Percentiles rank a stretch among this genome's conserved stretches.
Conservation (phyloP, 35 echinoderm and acorn worm genomes). For the Patiria miniata region DNA sequence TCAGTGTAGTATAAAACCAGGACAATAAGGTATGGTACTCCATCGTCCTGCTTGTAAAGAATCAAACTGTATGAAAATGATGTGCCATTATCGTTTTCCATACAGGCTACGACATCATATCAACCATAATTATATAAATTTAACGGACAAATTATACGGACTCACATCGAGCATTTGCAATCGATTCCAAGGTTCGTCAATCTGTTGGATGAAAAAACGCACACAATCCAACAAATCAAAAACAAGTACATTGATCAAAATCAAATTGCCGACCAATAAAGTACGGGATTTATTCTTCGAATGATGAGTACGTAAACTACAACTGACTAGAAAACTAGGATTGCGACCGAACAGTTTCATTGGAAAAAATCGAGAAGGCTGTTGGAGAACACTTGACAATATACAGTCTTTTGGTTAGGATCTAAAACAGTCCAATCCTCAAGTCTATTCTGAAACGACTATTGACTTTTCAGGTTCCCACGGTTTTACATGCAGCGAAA, state of each 20-base stretch:
- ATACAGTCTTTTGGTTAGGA: too few species aligned
- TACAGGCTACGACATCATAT: neutral
- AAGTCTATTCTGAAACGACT: too few species aligned
- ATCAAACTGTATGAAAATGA: too few species aligned
- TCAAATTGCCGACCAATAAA: neutral
- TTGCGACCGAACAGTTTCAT: neutral
- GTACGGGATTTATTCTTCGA: neutral
- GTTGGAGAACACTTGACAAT: too few species aligned
- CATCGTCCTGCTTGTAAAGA: too few species aligned
- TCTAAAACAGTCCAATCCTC: too few species aligned
- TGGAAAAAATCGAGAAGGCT: neutral
- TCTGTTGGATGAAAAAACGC: constrained; percentile 21
- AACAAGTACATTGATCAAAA: too few species aligned
- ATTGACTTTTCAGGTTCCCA: too few species aligned
- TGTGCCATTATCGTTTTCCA: too few species aligned
- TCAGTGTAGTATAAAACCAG: too few species aligned
- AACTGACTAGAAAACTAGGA: neutral
- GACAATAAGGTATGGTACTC: too few species aligned
- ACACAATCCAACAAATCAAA: neutral
- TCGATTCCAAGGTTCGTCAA: constrained; percentile 42
- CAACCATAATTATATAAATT: neutral
- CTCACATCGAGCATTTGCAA: constrained; percentile 77
- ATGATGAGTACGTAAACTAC: neutral
- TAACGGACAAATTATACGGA: neutral
- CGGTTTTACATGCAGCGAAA: too few species aligned